Evolutionary conservation across 2,888 invertebrate species (phyloP), one percentile per base, ranked within the genome.

Genomic region (Lycocerus yunnanus): DNA sequence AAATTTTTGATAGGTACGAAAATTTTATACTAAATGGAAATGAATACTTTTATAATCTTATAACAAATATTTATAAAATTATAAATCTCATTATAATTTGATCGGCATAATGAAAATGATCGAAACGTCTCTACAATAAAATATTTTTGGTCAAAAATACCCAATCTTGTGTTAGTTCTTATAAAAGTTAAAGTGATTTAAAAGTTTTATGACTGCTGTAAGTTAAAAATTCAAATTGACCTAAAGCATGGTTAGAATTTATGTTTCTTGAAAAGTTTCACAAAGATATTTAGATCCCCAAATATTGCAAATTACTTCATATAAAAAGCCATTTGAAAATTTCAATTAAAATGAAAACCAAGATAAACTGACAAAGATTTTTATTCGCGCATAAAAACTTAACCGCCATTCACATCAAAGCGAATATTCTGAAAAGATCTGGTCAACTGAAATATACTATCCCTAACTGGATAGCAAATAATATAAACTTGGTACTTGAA

Each of bases 301-400:
- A 60, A 61, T 20, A 16, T 61, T 69, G 61, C 61, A 27, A 69
- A 69, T 61, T 69, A 61, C 24, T 15, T 18, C 43, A 27, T 61
- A 63, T 15, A 61, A 61, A 27, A 69, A 69, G 61, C 16, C 21
- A 58, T 68, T 58, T 58, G 15, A 69, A 27, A 66, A 65, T 66
- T 63, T 71, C 71, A 71, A 71, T 71, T 71, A 71, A 71, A 20
- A 71, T 71, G 61, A 61, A 69, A 69, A 69, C 43, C 43, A 27
- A 15, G 66, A 18, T 18, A 65, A 24, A 66, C 66, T 21, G 66
- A 71, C 66, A 71, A 71, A 71, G 71, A 58, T 59, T 71, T 66
- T 43, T 71, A 71, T 66, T 20, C 65, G 66, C 18, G 66, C 15
- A 66, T 71, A 71, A 71, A 71, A 71, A 71, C 63, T 18, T 59